Evolutionary conservation across 2,888 invertebrate species (phyloP), one percentile per base, ranked within the genome.

Genomic region (Rhagophthalmus giganteus): DNA sequence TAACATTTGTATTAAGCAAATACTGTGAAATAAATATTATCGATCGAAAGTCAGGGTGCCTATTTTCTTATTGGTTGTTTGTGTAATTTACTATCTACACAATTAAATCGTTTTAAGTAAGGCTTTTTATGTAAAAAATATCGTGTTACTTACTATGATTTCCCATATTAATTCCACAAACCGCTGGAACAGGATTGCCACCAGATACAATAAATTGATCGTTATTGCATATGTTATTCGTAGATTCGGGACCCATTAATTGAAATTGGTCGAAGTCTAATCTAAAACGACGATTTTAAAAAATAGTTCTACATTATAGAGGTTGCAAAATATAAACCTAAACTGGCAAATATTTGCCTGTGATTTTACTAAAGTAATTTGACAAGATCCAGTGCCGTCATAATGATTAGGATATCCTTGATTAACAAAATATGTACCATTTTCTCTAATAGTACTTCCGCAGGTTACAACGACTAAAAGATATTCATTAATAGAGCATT

Each of bases 161-260:
- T 10, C 89, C 92, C 24, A 83, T 83, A 63, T 90, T 90, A 35
- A 78, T 77, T 5, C 93, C 93, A 64, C 93, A 93, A 39, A 93
- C 88, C 0, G 85, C 82, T 1, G 92, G 88, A 0, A 87, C 81
- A 0, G 88, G 86, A 67, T 83, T 88, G 0, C 88, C 88, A 1
- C 91, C 91, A 0, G 90, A 90, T 2, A 91, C 86, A 25, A 92
- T 85, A 63, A 93, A 87, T 66, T 91, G 92, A 69, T 93, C 93
- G 57, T 86, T 87, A 65, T 86, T 87, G 68, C 92, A 92, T 1
- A 89, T 81, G 66, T 92, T 82, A 74, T 91, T 88, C 30, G 81
- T 76, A 1, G 80, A 75, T 64, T 91, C 90, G 0, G 92, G 92
- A 0, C 87, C 88, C 20, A 86, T 81, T 40, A 90, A 80, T 2